Percentiles rank a stretch among this genome's conserved stretches.
Conservation (phyloP, 2,113 vertebrate genomes). For the Prunella himalayana region DNA sequence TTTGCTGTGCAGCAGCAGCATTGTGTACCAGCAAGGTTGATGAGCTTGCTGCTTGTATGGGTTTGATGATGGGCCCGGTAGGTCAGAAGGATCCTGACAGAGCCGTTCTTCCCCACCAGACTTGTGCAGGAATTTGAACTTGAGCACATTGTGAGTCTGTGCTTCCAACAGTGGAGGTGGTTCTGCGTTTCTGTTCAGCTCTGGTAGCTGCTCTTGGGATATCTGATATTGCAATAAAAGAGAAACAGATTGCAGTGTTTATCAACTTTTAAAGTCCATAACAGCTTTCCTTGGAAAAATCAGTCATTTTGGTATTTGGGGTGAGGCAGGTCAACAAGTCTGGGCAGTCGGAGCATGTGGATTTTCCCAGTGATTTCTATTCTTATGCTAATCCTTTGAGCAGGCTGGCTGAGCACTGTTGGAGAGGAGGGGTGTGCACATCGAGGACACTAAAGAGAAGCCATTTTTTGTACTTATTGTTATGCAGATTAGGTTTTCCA, state of each 20-base stretch:
- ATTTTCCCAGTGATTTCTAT: slow-evolving; percentile 13
- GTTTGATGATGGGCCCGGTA: background rate
- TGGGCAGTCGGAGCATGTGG: background rate
- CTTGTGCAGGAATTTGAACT: background rate
- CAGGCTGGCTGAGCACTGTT: background rate
- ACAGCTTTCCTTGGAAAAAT: background rate
- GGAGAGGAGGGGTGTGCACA: background rate
- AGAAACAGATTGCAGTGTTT: background rate
- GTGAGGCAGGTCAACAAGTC: background rate
- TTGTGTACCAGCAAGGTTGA: background rate
- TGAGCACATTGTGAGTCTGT: background rate
- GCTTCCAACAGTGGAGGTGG: background rate
- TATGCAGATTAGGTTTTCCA: background rate
- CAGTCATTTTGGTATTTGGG: background rate
- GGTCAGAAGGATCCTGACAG: too few species aligned
- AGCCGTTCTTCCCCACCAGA: background rate
- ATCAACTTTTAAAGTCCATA: background rate
- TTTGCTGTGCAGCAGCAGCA: background rate
- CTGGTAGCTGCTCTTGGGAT: background rate
- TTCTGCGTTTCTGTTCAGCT: accelerated
- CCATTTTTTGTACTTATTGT: background rate
- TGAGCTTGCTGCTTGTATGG: background rate
- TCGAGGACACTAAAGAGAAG: background rate
- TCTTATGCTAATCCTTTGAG: slow-evolving; percentile 40
- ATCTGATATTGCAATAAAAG: background rate